A percentile compares a stretch with the other conserved stretches of the same genome.
Conservation (phyloP, 2,888 invertebrate genomes). For the Rhagophthalmus giganteus region DNA sequence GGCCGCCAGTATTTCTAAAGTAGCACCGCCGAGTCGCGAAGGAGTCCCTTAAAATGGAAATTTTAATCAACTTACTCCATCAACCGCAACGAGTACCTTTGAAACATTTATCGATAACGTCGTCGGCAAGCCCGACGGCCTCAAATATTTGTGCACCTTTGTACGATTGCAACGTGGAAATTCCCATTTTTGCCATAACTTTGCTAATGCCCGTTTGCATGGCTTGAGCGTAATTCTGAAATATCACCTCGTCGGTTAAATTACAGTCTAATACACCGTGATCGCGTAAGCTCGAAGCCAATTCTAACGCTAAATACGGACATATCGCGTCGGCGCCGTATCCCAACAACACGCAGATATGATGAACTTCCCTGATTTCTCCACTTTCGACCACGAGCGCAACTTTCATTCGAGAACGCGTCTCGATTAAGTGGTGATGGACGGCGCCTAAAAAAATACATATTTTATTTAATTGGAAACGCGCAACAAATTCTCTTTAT, state of each 20-base stretch:
- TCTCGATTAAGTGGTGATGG: conserved; percentile 94
- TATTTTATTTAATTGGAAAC: no score
- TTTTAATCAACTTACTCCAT: neutral
- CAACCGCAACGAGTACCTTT: conserved; percentile 52
- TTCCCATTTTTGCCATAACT: conserved; percentile 99
- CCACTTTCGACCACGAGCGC: conserved; percentile 94
- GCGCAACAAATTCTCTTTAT: no score
- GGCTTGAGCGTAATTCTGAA: conserved; percentile 85
- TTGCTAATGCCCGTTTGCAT: conserved; percentile 61
- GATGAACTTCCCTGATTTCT: conserved; percentile 95
- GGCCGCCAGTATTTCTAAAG: conserved; percentile 81
- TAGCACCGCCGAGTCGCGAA: conserved; percentile 82
- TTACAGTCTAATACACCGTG: conserved; percentile 81
- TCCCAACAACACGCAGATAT: conserved; percentile 91
- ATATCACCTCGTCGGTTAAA: conserved; percentile 79
- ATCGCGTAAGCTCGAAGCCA: conserved; percentile 82
- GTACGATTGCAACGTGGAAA: conserved; percentile 97
- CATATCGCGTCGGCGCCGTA: conserved; percentile 98
- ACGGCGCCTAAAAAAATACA: conserved; percentile 79
- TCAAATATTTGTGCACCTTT: conserved; percentile 99
- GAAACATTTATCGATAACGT: conserved; percentile 94
- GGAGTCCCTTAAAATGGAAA: conserved; percentile 58
- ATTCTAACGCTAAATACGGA: conserved; percentile 94
- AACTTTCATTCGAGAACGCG: conserved; percentile 93
- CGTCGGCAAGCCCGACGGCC: conserved; percentile 91